Base-by-base conservation (phyloP, 2,888 invertebrate species). In the Neria commutata region DNA sequence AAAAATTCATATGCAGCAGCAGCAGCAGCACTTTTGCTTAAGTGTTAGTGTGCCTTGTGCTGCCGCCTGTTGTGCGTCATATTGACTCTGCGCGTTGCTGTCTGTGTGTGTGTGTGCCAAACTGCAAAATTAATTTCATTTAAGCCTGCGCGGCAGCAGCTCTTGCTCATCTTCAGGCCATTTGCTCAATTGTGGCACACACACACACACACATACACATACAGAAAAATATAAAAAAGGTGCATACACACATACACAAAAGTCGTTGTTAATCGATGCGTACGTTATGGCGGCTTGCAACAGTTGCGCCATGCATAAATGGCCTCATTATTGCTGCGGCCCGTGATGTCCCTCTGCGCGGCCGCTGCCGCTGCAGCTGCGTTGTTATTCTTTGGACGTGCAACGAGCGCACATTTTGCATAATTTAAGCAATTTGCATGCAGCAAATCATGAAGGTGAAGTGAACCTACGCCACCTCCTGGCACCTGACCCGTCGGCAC, bases 361-460 rank as follows among this genome's bases (percentile, higher is more conserved):
- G 14, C 25, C 29, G 10, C 25, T 42, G 57, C 6, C 37, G 14
- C 14, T 21, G 21, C 16, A 19, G 51, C 17, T 23, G 37, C 46
- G 11, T 23, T 26, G 33, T 49, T 19, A 24, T 17, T 8, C 14
- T 3, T 23, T 33, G 29, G 54, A 23, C n/a, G n/a, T n/a, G 37
- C 29, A 21, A n/a, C 65, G 63, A 61, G 65, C 73, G 71, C 73
- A 72, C 70, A 72, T 72, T 74, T 73, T 73, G 73, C 73, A 73
- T 73, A 74, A 73, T 73, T 73, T 73, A 74, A 74, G 73, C 73
- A 73, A 73, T 73, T 72, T 73, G 72, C 70, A 52, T 25, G 34
- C 45, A 42, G 45, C 47, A 53, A 55, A 40, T 56, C 26, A 54
- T 50, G 57, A 50, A 54, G 50, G 56, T 49, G 53, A 59, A 55